A percentile compares a stretch with the other conserved stretches of the same genome.
phyloP scores from a whole-genome alignment of 2,797 vertebrate genomes.

The Buceros bicornis region DNA sequence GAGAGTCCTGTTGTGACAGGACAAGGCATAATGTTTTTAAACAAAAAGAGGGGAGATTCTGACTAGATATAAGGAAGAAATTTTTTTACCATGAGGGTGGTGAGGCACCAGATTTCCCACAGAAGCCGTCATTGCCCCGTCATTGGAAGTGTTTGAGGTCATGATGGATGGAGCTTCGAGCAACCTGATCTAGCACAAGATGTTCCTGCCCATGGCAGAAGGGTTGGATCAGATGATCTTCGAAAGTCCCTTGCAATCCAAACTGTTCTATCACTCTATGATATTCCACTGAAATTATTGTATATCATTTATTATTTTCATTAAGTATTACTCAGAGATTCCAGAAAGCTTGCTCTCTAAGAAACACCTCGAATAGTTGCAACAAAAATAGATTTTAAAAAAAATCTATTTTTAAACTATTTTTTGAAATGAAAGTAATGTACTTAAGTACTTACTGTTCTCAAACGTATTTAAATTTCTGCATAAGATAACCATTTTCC shows the following conservation, averaged over 20 bases:
- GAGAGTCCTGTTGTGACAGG: not conserved
- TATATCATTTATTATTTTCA: not conserved
- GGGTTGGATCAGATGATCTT: not conserved
- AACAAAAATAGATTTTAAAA: not conserved
- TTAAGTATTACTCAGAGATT: not conserved
- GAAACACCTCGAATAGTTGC: not conserved
- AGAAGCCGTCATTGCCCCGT: too few species aligned
- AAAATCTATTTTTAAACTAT: not conserved
- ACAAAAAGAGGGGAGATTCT: not conserved
- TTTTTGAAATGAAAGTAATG: not conserved
- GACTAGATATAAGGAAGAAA: not conserved
- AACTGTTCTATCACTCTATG: not conserved
- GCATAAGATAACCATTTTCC: not conserved
- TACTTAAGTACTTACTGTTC: not conserved
- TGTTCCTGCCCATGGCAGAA: not conserved
- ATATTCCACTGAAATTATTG: not conserved
- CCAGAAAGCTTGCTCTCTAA: not conserved
- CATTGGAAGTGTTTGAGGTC: not conserved
- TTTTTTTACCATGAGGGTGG: not conserved
- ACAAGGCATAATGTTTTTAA: not conserved
- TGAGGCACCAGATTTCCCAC: not conserved
- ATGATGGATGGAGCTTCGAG: not conserved
- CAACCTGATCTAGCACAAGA: not conserved
- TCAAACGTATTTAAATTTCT: not conserved
- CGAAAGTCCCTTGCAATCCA: not conserved